Percentiles rank a stretch among this genome's conserved stretches.
Evolutionary conservation across 2,113 vertebrate species (phyloP).

Genomic region (Eurystomus gularis): DNA sequence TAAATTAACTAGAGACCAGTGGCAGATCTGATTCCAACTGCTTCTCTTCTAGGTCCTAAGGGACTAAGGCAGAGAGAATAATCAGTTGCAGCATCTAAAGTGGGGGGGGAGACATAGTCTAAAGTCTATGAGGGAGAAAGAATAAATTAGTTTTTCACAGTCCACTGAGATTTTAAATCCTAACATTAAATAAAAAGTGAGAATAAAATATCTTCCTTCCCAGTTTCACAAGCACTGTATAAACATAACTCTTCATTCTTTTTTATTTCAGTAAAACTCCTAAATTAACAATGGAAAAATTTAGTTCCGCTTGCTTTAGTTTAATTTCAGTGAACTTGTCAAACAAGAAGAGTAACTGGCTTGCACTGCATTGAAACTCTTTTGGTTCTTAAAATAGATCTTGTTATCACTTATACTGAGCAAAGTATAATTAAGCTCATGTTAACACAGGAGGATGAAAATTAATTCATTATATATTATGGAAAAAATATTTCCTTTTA

Average conservation of each 20-base stretch:
- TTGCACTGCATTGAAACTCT: neutral
- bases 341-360: neutral
- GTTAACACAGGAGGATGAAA: neutral
- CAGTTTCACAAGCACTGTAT: neutral
- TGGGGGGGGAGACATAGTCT: neutral
- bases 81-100: neutral
- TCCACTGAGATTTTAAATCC: neutral
- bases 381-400: neutral
- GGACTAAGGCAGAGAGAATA: neutral
- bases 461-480: neutral
- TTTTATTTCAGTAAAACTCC: neutral
- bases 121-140: neutral
- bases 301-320: neutral
- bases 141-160: neutral
- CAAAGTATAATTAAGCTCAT: neutral
- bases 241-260: neutral
- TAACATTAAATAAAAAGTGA: neutral
- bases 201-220: neutral
- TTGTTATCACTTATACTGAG: neutral
- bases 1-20: neutral
- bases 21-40: neutral
- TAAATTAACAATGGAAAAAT: neutral
- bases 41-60: neutral
- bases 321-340: neutral
- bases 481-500: neutral